Evolutionary conservation across 1,140 invertebrate genomes (phyloP), one percentile per base, ranked within the genome.

Genomic region (Drosophila sp.): DNA sequence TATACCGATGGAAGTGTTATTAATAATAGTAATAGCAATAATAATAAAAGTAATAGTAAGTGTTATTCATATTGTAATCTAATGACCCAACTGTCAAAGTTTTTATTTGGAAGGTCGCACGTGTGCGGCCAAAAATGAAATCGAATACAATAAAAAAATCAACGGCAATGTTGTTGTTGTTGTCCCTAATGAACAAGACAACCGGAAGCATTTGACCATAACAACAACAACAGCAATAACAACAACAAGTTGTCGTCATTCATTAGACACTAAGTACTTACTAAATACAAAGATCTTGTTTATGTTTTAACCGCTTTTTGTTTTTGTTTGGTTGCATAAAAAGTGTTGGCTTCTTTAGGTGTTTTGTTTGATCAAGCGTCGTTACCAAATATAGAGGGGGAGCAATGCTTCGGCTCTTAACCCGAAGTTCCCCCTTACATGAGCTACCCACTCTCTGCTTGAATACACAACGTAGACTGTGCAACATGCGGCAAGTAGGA

Each of bases 31-130:
- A 40, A 21, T 34, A 59, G 13, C 16, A 51, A 65, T 53, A 65
- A 41, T 27, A 34, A 48, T 53, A 64, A 64, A 53, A 54, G 41
- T 48, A 27, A 57, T 48, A 48, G 34, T 27, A 79, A 83, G 76
- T 83, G 62, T 79, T 54, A 79, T 79, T 86, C 81, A 71, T 63
- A 86, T 86, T 76, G 66, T 59, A 65, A 81, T 82, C 75, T 75
- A 65, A 78, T 84, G 81, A 77, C 61, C 73, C 64, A 67, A 82
- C 38, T 73, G 62, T 43, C 41, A 25, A 79, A 69, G 61, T 48
- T 29, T 80, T 32, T 57, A 25, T 66, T 82, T 21, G 21, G 46
- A 71, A 67, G 66, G 65, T 83, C 72, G 64, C 80, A 84, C 80
- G 80, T 84, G 76, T 29, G 9, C 63, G 8, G 36, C 59, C 54